Base-by-base conservation (phyloP, 2,888 invertebrate species). In the Chrysolina americana region DNA sequence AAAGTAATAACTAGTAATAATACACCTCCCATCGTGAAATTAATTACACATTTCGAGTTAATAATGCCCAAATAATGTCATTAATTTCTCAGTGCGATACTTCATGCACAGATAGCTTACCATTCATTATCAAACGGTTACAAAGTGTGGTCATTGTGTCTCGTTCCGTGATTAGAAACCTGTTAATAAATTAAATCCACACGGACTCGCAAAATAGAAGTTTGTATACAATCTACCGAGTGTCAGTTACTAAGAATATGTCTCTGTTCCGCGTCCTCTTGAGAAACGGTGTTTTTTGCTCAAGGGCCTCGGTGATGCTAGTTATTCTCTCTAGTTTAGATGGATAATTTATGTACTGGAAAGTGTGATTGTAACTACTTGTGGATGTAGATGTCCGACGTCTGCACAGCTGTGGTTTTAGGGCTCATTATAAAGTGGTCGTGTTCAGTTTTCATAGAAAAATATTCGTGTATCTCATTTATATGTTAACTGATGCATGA, bases 41-140 rank as follows among this genome's bases (percentile, higher is more conserved):
- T 21, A 56, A 56, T 56, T 15, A 56, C 21, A 56, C 56, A 11
- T 23, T 56, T 13, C 3, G 72, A 76, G 44, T 44, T 68, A 23
- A 47, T 71, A 70, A 56, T 66, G 65, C 48, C 23, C 44, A 66
- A 72, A 72, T 72, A 71, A 65, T 17, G 65, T 66, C 48, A 70
- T 65, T 70, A 74, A 74, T 74, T 64, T 59, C 53, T 17, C 17
- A 36, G 28, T 19, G 41, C 13, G 36, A 48, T 50, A 47, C 28
- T 59, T 15, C 21, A 41, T 66, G 50, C 63, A 23, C 36, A 44
- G 66, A 65, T 65, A 36, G 65, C 19, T 69, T 23, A 73, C 44
- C 66, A 63, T 69, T 65, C 65, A 62, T 70, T 48, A 41, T 23
- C 36, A 48, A 17, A 48, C 59, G 47, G 50, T 66, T 62, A 65